These are phyloP conservation scores for Netta rufina DNA, from an alignment of 2,797 vertebrate genomes.

Conservation along the genomic window DNA sequence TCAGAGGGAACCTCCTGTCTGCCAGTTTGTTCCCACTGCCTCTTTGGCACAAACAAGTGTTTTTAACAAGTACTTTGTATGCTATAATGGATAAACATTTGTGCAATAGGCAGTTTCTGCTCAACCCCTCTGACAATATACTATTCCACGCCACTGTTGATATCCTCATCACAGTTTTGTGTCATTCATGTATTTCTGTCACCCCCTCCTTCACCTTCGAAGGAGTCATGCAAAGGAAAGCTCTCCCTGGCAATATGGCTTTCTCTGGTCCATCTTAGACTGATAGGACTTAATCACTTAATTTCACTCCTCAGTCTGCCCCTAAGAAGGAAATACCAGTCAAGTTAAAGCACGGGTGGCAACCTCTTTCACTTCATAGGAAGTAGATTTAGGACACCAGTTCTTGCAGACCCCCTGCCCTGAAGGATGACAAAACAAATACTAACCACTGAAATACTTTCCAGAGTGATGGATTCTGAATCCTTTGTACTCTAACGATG, in stretches of 20 bases:
- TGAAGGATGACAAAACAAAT: neutral
- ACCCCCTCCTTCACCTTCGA: neutral
- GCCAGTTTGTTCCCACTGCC: neutral
- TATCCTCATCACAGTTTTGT: neutral
- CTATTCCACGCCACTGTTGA: neutral
- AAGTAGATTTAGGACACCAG: neutral
- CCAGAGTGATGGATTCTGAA: constrained; percentile 89
- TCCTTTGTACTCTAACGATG: constrained; percentile 81
- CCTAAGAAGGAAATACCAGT: neutral
- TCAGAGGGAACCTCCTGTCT: neutral
- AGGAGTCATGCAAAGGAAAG: neutral
- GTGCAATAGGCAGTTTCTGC: neutral
- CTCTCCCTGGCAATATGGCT: neutral
- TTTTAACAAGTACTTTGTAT: neutral
- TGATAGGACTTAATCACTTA: neutral
- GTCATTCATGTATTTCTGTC: neutral
- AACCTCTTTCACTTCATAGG: neutral
- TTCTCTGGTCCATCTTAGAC: neutral
- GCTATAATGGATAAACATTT: neutral
- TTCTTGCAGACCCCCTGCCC: neutral
- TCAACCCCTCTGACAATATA: accelerated
- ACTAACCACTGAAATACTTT: constrained; percentile 87
- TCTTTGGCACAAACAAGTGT: neutral
- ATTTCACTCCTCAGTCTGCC: neutral
- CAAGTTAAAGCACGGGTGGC: neutral